These are phyloP conservation scores for Chalcosyrphus nemorum DNA, from an alignment of 2,888 invertebrate species.

Conservation along the genomic window DNA sequence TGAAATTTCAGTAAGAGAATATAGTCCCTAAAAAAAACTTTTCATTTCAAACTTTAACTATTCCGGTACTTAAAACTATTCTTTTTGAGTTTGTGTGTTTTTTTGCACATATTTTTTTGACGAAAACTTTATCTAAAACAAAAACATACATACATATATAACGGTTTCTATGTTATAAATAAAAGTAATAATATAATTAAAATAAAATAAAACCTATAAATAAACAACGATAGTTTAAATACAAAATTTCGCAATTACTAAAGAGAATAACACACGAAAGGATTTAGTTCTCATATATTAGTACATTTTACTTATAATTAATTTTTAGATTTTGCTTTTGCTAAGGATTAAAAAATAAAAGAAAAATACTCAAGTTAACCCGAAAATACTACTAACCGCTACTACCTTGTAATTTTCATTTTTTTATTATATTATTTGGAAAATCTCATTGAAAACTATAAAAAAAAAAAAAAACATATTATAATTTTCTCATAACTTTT, in stretches of 20 bases:
- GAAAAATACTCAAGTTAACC: conserved; percentile 55
- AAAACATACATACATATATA: background rate
- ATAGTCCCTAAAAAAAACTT: no score
- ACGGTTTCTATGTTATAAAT: conserved; percentile 34
- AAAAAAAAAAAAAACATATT: background rate
- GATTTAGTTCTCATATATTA: conserved; percentile 1
- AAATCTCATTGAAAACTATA: conserved; percentile 2
- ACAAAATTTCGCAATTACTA: conserved; percentile 6
- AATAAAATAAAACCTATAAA: background rate
- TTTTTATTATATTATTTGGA: conserved; percentile 39
- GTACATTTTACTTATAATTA: background rate
- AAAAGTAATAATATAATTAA: background rate
- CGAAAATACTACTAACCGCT: conserved; percentile 70
- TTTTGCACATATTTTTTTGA: background rate
- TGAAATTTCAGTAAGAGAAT: no score
- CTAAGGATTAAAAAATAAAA: conserved; percentile 14
- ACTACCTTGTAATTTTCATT: conserved; percentile 61
- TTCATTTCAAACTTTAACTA: no score
- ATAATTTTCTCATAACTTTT: conserved; percentile 6
- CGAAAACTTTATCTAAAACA: background rate
- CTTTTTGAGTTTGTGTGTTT: background rate
- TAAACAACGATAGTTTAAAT: conserved; percentile 37
- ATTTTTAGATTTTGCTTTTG: no score
- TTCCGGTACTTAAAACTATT: no score
- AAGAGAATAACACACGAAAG: conserved; percentile 40